Percentiles rank a stretch among this genome's conserved stretches.
phyloP scores from a whole-genome alignment of 2,888 invertebrate species.

The Arrhopalites spinosus region DNA sequence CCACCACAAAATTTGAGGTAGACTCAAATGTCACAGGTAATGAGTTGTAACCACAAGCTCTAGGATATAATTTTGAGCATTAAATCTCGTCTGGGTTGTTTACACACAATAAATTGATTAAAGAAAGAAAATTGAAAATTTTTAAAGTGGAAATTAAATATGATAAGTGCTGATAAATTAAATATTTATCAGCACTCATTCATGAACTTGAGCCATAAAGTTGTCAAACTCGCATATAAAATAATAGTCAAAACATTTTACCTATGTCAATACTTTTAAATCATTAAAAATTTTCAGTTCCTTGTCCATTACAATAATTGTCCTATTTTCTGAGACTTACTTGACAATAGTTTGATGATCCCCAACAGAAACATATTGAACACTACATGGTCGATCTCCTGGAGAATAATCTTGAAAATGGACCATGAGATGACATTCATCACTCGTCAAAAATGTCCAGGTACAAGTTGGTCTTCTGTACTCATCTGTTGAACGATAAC shows the following conservation, averaged over 20 bases:
- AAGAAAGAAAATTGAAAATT: neutral
- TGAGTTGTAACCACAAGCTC: constrained; percentile 24
- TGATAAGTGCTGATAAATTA: neutral
- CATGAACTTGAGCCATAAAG: too few species aligned
- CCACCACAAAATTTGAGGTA: neutral
- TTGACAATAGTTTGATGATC: constrained; percentile 29
- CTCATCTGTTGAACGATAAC: neutral
- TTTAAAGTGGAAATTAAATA: neutral
- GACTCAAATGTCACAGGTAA: constrained; percentile 25
- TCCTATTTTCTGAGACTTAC: constrained; percentile 6
- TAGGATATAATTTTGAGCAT: too few species aligned
- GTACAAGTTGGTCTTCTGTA: neutral
- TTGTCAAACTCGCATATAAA: too few species aligned
- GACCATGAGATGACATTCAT: constrained; percentile 21
- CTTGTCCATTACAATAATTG: too few species aligned
- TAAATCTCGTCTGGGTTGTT: neutral
- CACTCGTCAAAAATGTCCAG: constrained; percentile 13
- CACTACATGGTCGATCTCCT: constrained; percentile 22
- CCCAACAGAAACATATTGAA: constrained; percentile 21
- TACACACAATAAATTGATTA: neutral
- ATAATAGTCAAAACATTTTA: too few species aligned
- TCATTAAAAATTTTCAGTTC: too few species aligned
- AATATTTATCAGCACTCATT: too few species aligned
- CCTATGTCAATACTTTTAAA: too few species aligned
- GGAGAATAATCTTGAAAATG: constrained; percentile 29